Evolutionary conservation across 2,797 vertebrate species (phyloP), one percentile per base, ranked within the genome.

Genomic region (Schizopygopsis malacanthus): DNA sequence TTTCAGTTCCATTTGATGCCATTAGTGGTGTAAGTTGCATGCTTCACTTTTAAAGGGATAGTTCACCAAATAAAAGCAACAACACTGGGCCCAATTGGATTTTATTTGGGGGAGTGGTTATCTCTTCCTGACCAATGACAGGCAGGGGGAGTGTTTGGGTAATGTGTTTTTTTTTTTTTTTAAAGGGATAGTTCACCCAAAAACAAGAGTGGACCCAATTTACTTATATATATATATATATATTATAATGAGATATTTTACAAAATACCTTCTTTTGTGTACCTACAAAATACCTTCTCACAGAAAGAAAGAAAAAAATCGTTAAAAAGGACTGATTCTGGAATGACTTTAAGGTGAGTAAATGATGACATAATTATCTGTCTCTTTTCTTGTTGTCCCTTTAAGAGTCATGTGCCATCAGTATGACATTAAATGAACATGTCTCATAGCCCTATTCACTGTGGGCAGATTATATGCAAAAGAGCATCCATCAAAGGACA

Each of bases 401-500:
- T 54, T 25, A 43, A 67, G 25, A 54, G 12, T 52, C 33, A 15
- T 80, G 52, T 77, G 43, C 39, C 28, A 70, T 87, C 71, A 79
- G 63, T 50, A 28, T 84, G 63, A 61, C 85, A 41, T 82, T 89
- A 89, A 86, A 85, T 79, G 63, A 81, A 88, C 79, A 70, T 70
- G 43, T 82, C 73, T 78, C 61, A 82, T 86, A 89, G 82, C 84
- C 73, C 82, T 37, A 8, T 90, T 88, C 82, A 81, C 65, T 77
- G 77, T 65, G 63, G 85, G 89, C 80, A 87, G 86, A 91, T 91
- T 88, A 76, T 85, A 88, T 85, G 61, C 71, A 89, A 81, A 88
- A 85, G 80, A 72, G 87, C 87, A 93, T 92, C 87, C 88, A 90
- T 93, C 90, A 92, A 88, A 89, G 52, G 25, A 59, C 67, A 72